Conservation (phyloP, 2,797 vertebrate genomes). For the Alectoris magna region DNA sequence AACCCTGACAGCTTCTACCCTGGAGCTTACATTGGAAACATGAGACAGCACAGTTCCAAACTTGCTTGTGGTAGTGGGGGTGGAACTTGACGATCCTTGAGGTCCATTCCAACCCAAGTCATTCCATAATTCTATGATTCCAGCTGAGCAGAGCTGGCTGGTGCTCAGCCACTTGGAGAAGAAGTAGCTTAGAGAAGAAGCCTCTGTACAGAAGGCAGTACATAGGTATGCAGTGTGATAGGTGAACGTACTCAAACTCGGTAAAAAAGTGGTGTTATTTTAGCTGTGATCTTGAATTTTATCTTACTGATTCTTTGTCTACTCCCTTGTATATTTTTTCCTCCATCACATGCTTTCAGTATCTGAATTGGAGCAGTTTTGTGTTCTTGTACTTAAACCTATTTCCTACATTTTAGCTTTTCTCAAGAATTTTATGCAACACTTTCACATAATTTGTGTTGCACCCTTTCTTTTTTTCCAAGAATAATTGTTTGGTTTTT, state of each 20-base stretch:
- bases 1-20: not conserved
- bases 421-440: not conserved
- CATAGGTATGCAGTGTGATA: not conserved
- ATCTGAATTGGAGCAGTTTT: not conserved
- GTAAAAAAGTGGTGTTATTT: not conserved
- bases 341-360: not conserved
- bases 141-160: not conserved
- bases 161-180: not conserved
- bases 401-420: not conserved
- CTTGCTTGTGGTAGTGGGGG: too few species aligned
- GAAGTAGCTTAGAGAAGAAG: rapidly evolving
- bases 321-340: not conserved
- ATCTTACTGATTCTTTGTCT: not conserved
- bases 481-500: not conserved
- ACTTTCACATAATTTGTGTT: not conserved
- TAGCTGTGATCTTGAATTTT: not conserved
- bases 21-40: not conserved
- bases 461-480: not conserved
- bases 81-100: too few species aligned
- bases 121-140: too few species aligned
- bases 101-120: too few species aligned
- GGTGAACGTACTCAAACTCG: not conserved
- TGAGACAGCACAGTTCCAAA: not conserved
- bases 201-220: not conserved
- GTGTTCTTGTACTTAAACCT: not conserved